A percentile compares a stretch with the other conserved stretches of the same genome.
phyloP scores from a whole-genome alignment of 2,888 invertebrate species.

The Cryptus viduatorius region DNA sequence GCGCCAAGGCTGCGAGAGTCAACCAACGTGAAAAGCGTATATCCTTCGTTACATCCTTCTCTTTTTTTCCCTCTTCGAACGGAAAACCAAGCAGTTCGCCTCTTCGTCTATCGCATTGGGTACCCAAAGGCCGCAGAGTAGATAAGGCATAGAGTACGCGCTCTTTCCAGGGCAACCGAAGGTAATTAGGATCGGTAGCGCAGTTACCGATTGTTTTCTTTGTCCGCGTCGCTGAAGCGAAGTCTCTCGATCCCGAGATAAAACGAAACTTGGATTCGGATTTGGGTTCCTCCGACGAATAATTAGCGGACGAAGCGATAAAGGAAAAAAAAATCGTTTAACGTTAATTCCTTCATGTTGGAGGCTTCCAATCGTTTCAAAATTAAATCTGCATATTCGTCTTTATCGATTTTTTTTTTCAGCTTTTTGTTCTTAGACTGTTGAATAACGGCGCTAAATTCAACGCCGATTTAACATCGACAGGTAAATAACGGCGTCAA shows the following conservation, averaged over 20 bases:
- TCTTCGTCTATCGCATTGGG: constrained; percentile 32
- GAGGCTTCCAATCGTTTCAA: too few species aligned
- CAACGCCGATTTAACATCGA: too few species aligned
- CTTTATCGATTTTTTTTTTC: too few species aligned
- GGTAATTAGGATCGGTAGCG: constrained; percentile 48
- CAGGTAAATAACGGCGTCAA: too few species aligned
- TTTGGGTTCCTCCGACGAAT: background rate
- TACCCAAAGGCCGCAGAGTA: constrained; percentile 31
- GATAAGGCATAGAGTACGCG: constrained; percentile 47
- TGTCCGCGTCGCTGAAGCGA: constrained; percentile 43
- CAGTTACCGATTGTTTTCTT: constrained; percentile 45
- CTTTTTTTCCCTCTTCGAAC: constrained; percentile 17
- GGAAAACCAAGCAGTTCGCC: constrained; percentile 3
- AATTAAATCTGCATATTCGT: too few species aligned
- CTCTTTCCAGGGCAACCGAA: constrained; percentile 20
- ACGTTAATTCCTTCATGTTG: too few species aligned
- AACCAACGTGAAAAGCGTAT: constrained; percentile 68
- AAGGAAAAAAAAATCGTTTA: too few species aligned
- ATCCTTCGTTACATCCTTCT: constrained; percentile 66
- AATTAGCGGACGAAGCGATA: too few species aligned
- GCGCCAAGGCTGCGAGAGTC: constrained; percentile 73
- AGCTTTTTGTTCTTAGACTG: too few species aligned
- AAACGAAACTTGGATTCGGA: background rate
- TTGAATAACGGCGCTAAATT: too few species aligned
- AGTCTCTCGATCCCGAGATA: constrained; percentile 1